phyloP scores from a whole-genome alignment of 2,888 invertebrate species.

The Philaethria dido region DNA sequence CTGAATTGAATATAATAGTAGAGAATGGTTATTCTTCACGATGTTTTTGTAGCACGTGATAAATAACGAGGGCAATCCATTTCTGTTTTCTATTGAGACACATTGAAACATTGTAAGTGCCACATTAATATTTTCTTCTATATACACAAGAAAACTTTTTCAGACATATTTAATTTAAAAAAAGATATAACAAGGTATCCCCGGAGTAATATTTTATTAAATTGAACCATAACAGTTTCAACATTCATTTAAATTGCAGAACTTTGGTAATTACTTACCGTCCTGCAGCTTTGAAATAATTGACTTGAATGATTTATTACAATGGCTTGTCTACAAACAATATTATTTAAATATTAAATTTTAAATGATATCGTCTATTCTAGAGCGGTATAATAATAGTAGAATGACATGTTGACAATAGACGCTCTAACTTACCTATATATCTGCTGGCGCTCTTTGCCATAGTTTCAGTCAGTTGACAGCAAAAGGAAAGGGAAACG shows the following conservation, averaged over 20 bases:
- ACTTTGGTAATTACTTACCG: conserved; percentile 38
- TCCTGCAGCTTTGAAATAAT: conserved; percentile 26
- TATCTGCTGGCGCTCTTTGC: conserved; percentile 78
- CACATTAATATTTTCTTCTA: not conserved
- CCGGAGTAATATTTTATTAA: conserved; percentile 28
- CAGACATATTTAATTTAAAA: not conserved
- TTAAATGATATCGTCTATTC: not conserved
- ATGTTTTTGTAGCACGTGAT: conserved; percentile 26
- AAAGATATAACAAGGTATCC: conserved; percentile 21
- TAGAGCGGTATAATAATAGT: not conserved
- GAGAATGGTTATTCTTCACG: not conserved
- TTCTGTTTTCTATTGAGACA: conserved; percentile 2
- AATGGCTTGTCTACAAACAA: conserved; percentile 7
- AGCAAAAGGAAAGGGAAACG: conserved; percentile 78
- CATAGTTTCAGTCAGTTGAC: conserved; percentile 78
- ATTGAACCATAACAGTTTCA: conserved; percentile 16
- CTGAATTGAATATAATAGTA: conserved; percentile 1
- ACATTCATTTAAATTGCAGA: conserved; percentile 33
- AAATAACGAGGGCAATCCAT: conserved; percentile 17
- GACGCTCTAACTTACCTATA: conserved; percentile 64
- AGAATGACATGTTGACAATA: conserved; percentile 5
- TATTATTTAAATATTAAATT: not conserved
- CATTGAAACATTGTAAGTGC: conserved; percentile 1
- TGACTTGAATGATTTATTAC: conserved; percentile 35
- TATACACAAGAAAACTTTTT: not conserved